Evolutionary conservation across 2,113 vertebrate species (phyloP), one percentile per base, ranked within the genome.

Genomic region (Parotia lawesii): DNA sequence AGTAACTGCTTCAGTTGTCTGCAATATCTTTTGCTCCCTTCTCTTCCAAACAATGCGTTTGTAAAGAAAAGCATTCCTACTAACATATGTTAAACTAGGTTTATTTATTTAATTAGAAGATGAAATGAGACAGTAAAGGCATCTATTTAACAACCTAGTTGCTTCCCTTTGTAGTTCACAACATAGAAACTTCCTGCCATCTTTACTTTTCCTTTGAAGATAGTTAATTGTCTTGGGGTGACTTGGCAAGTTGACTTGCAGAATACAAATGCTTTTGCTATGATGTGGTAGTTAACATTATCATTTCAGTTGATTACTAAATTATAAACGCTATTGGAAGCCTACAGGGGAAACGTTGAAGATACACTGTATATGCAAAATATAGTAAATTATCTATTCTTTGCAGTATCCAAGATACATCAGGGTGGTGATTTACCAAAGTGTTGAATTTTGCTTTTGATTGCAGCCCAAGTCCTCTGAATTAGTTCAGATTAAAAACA

Each of bases 241-340:
- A 25, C 48, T 48, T 25, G 24, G 48, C 70, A 74, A 87, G 47
- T 69, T 96, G 94, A 66, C 91, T 97, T 97, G 79, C 91, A 94
- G 89, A 94, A 81, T 79, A 74, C 92, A 96, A 94, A 92, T 97
- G 86, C 87, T 96, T 92, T 85, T 88, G 88, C 96, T 96, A 94
- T 78, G 35, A 85, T 90, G 60, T 93, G 81, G 76, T 95, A 78
- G 69, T 95, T 96, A 86, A 29, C 16, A 23, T 96, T 92, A 76
- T 96, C 73, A 73, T 97, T 95, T 96, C 77, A 95, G 60, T 95
- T 96, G 94, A 95, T 91, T 95, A 86, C 79, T 97, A 76, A 95
- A 94, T 96, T 97, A 76, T 82, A 93, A 97, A 93, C 42, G 48
- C 85, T 89, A 37, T 83, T 94, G 78, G 69, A 91, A 96, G 89